A percentile compares a stretch with the other conserved stretches of the same genome.
These are phyloP conservation scores for Lepidurus couesii DNA, from an alignment of 1,140 invertebrate genomes.

Conservation along the genomic window DNA sequence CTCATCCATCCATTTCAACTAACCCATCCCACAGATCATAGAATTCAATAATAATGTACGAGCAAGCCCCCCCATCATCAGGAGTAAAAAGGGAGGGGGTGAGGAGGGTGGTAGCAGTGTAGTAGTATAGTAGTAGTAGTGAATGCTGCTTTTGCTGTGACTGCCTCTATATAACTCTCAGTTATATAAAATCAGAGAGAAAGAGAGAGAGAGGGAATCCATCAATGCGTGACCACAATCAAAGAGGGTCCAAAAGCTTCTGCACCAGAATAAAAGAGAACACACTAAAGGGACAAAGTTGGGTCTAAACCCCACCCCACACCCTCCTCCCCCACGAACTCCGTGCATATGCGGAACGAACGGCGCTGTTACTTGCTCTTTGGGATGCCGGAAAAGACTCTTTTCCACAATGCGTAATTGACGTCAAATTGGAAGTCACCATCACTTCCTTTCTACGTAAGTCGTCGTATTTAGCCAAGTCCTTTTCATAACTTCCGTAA, in stretches of 20 bases:
- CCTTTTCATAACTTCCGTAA: not conserved
- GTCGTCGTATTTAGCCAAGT: not conserved
- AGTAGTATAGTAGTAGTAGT: not conserved
- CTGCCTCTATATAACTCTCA: not conserved
- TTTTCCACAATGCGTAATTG: not conserved
- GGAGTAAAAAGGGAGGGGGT: not conserved
- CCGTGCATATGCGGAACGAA: slow-evolving; percentile 5
- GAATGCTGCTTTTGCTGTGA: not conserved
- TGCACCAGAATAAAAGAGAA: slow-evolving; percentile 14
- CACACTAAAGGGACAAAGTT: not conserved
- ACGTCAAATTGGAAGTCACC: slow-evolving; percentile 4
- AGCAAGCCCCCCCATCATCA: slow-evolving; percentile 3
- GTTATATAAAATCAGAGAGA: slow-evolving; percentile 12
- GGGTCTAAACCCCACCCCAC: not conserved
- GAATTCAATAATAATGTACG: not conserved
- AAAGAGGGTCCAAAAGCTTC: slow-evolving; percentile 9
- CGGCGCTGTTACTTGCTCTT: slow-evolving; percentile 5
- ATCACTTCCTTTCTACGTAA: not conserved
- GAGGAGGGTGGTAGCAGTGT: no score
- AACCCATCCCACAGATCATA: slow-evolving; percentile 3
- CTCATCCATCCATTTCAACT: slow-evolving; percentile 11
- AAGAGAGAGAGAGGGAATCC: not conserved
- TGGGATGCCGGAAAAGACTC: slow-evolving; percentile 12
- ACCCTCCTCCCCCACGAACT: not conserved
- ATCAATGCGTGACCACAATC: slow-evolving; percentile 16